Conservation (phyloP, 2,797 vertebrate species). For the Phalanger gymnotis region DNA sequence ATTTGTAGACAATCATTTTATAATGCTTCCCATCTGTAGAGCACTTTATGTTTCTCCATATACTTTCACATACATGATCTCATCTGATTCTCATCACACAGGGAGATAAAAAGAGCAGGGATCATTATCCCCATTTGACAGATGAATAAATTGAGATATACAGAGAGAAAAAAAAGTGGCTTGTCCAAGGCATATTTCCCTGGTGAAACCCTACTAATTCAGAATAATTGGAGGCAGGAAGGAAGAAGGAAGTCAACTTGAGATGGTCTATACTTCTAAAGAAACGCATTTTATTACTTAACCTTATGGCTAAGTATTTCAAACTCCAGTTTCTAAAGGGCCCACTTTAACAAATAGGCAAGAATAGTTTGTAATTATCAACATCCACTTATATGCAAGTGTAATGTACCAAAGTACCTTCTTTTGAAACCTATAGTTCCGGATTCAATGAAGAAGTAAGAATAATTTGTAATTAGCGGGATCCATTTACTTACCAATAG, state of each 20-base stretch:
- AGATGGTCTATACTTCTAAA: conserved; percentile 26
- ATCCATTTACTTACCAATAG: not conserved
- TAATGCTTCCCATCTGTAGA: not conserved
- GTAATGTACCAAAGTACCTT: not conserved
- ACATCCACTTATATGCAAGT: not conserved
- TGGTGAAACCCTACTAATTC: not conserved
- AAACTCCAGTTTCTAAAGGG: not conserved
- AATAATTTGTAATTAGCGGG: not conserved
- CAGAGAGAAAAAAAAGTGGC: not conserved
- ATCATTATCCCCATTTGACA: conserved; percentile 1
- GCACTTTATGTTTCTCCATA: not conserved
- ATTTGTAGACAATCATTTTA: not conserved
- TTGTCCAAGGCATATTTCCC: not conserved
- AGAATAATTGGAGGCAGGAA: not conserved
- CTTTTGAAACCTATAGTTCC: not conserved
- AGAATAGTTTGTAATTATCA: not conserved
- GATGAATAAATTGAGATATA: not conserved
- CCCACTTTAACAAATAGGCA: not conserved
- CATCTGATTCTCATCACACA: not conserved
- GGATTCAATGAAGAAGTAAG: not conserved
- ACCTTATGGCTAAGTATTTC: conserved; percentile 32
- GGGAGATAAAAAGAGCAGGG: not conserved
- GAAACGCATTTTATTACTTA: not conserved
- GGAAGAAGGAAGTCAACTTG: not conserved
- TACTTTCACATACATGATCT: not conserved